These are phyloP conservation scores for Bradysia coprophila DNA, from an alignment of 1,140 invertebrate genomes.

Conservation along the genomic window DNA sequence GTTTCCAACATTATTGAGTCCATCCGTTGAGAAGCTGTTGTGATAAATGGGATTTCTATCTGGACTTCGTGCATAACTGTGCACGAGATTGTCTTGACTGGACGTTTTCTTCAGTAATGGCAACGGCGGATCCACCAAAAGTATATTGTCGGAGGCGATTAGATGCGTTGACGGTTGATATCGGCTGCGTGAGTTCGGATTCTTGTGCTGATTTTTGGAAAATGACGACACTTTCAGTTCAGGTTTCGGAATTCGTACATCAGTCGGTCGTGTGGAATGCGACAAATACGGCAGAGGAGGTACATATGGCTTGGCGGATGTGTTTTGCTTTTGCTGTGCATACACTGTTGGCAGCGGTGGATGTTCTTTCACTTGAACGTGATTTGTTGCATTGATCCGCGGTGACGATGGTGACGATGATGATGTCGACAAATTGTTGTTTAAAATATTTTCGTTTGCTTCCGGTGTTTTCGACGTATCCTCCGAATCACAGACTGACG, in stretches of 20 bases:
- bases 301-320: conserved; percentile 15
- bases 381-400: background rate
- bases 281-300: conserved; percentile 21
- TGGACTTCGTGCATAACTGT: background rate
- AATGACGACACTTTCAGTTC: conserved; percentile 9
- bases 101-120: background rate
- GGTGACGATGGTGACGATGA: background rate
- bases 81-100: background rate
- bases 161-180: background rate
- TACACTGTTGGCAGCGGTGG: background rate
- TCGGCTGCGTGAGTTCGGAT: background rate
- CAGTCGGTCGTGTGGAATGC: conserved; percentile 18
- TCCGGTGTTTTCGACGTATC: background rate
- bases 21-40: background rate
- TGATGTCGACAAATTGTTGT: background rate
- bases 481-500: background rate
- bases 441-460: background rate
- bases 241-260: conserved; percentile 22
- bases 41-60: background rate
- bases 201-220: background rate
- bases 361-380: background rate
- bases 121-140: background rate
- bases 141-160: background rate
- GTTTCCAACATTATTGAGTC: background rate
- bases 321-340: background rate